Evolutionary conservation across 2,888 invertebrate species (phyloP), one percentile per base, ranked within the genome.

Genomic region (Lydus trimaculatus): DNA sequence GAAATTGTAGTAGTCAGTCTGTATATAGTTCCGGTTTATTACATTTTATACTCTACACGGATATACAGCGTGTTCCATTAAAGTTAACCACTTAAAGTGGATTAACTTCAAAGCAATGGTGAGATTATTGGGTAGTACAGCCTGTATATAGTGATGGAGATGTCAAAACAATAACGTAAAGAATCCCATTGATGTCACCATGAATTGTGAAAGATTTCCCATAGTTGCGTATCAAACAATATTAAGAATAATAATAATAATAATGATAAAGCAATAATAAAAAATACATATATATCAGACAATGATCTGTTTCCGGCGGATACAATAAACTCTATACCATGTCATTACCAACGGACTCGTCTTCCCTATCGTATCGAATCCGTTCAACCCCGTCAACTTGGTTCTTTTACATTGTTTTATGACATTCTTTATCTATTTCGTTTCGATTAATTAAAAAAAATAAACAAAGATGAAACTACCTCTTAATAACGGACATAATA

Each of bases 271-370:
- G n/a, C 7, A 43, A 43, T 43, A 31, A 60, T 60, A 60, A 60
- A 60, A 60, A 61, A 61, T 76, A 74, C 73, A 43, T 43, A 43
- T 43, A 72, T 80, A 81, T 80, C 81, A 79, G 79, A 81, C 81
- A 81, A 82, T 82, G 81, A 82, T 81, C 82, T 79, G 80, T 77
- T 80, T 82, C 82, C 82, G 82, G 73, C 81, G 82, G 82, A 82
- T 81, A 79, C 79, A 76, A 80, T 80, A 81, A 79, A 78, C 78
- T 43, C 43, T 78, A 74, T 77, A 79, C 78, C 75, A 75, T 80
- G 79, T 82, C 79, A 82, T 82, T 82, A 82, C 71, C 75, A 80
- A 81, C 79, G 79, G 75, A 79, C 79, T 78, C 77, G 69, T 79
- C 77, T 77, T 76, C 72, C 72, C 43, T 74, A 73, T 66, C 43